These are phyloP conservation scores for Cerastis leucographa DNA, from an alignment of 2,888 invertebrate genomes.

Conservation along the genomic window DNA sequence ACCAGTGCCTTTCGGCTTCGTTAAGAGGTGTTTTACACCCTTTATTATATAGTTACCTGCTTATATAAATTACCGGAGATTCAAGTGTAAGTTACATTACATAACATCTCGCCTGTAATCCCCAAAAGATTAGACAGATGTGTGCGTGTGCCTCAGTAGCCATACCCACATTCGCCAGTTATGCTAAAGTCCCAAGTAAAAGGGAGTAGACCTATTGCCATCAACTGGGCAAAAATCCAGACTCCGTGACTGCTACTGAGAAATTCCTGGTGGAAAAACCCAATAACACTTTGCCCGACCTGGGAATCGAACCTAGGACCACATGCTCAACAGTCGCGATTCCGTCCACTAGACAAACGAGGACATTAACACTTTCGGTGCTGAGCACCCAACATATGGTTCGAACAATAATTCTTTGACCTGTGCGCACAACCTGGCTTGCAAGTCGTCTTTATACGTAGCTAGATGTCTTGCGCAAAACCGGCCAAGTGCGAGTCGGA, in stretches of 20 bases:
- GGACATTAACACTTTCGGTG: too few species aligned
- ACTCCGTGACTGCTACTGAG: not conserved
- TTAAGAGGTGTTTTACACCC: too few species aligned
- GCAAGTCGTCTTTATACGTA: too few species aligned
- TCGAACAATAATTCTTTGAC: too few species aligned
- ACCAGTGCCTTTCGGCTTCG: too few species aligned
- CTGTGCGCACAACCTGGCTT: too few species aligned
- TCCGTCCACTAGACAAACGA: not conserved
- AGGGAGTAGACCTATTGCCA: rapidly evolving
- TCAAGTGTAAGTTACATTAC: not conserved
- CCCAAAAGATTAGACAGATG: rapidly evolving
- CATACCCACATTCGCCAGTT: not conserved
- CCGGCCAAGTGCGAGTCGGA: too few species aligned
- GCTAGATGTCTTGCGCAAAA: too few species aligned
- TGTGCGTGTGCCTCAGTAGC: too few species aligned
- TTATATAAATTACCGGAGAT: not conserved
- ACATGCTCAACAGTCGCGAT: not conserved
- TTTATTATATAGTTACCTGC: not conserved
- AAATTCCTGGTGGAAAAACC: not conserved
- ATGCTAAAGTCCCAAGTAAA: not conserved
- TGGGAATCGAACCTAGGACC: not conserved
- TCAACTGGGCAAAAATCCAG: not conserved
- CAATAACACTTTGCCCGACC: not conserved
- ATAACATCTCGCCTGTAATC: not conserved
- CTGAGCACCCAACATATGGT: too few species aligned